phyloP scores from a whole-genome alignment of 2,797 vertebrate genomes.

The Micromesistius poutassou region DNA sequence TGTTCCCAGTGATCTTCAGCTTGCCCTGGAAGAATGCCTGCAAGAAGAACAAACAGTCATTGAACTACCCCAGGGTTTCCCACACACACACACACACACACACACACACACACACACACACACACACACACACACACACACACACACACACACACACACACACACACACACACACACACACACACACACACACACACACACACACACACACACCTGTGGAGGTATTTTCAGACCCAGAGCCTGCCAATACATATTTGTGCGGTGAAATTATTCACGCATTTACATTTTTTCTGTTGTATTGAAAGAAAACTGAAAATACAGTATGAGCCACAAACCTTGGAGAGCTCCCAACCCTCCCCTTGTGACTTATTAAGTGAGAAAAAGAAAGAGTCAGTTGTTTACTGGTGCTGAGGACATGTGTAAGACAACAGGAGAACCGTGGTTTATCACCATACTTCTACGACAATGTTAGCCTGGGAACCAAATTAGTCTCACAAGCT shows the following conservation, averaged over 20 bases:
- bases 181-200: neutral
- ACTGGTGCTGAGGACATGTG: no score
- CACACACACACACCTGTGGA: neutral
- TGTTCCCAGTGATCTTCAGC: constrained; percentile 91
- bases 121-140: neutral
- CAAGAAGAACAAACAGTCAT: neutral
- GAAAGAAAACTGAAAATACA: neutral
- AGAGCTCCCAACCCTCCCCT: neutral
- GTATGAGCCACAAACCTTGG: neutral
- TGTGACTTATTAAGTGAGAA: neutral
- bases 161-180: neutral
- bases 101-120: neutral
- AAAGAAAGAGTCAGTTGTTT: neutral
- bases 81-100: neutral
- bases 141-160: neutral
- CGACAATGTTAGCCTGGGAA: neutral
- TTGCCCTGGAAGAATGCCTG: constrained; percentile 97
- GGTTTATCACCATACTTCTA: neutral
- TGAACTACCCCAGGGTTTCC: neutral
- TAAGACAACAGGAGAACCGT: no score
- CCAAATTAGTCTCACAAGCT: no score
- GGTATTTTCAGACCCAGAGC: neutral
- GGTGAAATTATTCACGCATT: neutral
- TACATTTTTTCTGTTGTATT: no score
- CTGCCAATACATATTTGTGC: neutral